Evolutionary conservation across 2,113 vertebrate species (phyloP).

Genomic region (Atractosteus spatula): DNA sequence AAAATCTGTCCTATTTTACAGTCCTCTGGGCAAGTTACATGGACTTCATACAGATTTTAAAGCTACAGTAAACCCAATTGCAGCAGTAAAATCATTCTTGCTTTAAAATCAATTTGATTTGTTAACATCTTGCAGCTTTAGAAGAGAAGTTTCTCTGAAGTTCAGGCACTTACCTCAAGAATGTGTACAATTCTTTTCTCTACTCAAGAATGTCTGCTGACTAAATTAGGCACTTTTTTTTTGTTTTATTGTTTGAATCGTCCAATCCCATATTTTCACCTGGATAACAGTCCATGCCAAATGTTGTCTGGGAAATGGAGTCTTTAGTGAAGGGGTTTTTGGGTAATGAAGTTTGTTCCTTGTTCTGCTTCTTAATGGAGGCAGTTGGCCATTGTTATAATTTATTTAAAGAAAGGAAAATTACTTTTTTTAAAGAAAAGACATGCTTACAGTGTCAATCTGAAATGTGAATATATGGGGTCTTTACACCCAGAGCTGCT

Average conservation of each 20-base stretch:
- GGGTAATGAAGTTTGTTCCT: conserved; percentile 18
- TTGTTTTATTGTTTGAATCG: conserved; percentile 34
- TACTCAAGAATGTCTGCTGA: neutral
- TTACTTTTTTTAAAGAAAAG: conserved; percentile 23
- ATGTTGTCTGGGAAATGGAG: conserved; percentile 33
- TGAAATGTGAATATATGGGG: conserved; percentile 68
- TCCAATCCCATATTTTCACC: conserved; percentile 14
- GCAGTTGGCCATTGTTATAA: conserved; percentile 33
- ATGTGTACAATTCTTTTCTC: conserved; percentile 21
- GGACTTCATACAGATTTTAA: too few relatives aligned
- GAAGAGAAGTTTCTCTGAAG: neutral
- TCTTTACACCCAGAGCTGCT: conserved; percentile 68
- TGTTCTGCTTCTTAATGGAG: conserved; percentile 29
- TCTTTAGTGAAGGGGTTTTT: conserved; percentile 2
- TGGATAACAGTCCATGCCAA: conserved; percentile 12
- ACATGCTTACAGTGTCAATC: conserved; percentile 45
- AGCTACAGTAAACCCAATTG: too few relatives aligned
- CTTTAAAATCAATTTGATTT: too few relatives aligned
- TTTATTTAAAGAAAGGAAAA: conserved; percentile 23
- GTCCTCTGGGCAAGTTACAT: too few relatives aligned
- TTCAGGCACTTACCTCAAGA: neutral
- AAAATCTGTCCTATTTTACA: too few relatives aligned
- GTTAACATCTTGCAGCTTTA: neutral
- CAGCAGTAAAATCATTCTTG: too few relatives aligned
- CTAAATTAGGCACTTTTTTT: conserved; percentile 6